phyloP scores from a whole-genome alignment of 2,888 invertebrate species.

The Sclerodermus sp. region DNA sequence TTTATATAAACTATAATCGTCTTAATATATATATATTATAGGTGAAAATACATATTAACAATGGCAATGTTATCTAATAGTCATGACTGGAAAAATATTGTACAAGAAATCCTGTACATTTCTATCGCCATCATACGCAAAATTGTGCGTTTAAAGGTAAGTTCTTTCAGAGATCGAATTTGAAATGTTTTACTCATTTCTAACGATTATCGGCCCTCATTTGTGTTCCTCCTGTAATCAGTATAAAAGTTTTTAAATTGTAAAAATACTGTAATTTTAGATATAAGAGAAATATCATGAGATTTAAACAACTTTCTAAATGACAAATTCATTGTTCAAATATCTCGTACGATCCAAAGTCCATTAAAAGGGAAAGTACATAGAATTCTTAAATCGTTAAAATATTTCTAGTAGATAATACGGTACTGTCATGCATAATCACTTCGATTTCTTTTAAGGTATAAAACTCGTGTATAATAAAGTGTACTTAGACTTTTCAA shows the following conservation, averaged over 20 bases:
- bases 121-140: slow-evolving; percentile 15
- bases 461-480: no score
- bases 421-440: no score
- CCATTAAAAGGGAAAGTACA: no score
- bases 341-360: no score
- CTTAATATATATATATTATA: background rate
- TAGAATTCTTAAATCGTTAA: no score
- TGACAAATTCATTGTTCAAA: no score
- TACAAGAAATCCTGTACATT: slow-evolving; percentile 4
- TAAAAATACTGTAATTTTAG: slow-evolving; percentile 25
- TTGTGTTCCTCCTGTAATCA: slow-evolving; percentile 8
- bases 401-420: no score
- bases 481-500: no score
- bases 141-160: slow-evolving; percentile 26
- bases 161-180: slow-evolving; percentile 17
- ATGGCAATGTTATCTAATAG: slow-evolving; percentile 6
- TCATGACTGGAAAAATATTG: slow-evolving; percentile 3
- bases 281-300: slow-evolving; percentile 21
- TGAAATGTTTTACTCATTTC: slow-evolving; percentile 12
- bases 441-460: no score
- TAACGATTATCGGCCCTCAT: slow-evolving; percentile 7
- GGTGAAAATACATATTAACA: slow-evolving; percentile 7
- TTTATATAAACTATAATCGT: background rate
- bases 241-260: slow-evolving; percentile 26
- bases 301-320: background rate